A percentile compares a stretch with the other conserved stretches of the same genome.
These are phyloP conservation scores for Hydroisotoma schaefferi DNA, from an alignment of 2,888 invertebrate genomes.

Conservation along the genomic window DNA sequence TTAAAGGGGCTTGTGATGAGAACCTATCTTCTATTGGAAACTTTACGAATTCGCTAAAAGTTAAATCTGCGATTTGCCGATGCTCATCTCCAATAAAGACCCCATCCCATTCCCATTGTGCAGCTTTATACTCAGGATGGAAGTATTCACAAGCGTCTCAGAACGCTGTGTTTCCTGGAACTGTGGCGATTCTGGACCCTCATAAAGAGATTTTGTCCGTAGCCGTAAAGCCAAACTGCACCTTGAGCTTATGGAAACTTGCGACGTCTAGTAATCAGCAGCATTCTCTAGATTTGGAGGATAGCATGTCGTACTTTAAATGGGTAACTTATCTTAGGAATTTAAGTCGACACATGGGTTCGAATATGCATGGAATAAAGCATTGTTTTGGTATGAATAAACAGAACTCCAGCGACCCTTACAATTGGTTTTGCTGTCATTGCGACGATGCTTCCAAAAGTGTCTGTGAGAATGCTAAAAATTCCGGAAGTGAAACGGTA, in stretches of 20 bases:
- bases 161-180: slow-evolving; percentile 20
- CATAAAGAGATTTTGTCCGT: neutral
- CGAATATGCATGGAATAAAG: neutral
- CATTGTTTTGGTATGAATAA: neutral
- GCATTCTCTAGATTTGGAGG: slow-evolving; percentile 8
- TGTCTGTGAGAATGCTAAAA: slow-evolving; percentile 23
- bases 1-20: slow-evolving; percentile 5
- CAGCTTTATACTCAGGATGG: slow-evolving; percentile 20
- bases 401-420: neutral
- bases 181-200: neutral
- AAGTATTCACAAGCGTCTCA: slow-evolving; percentile 15
- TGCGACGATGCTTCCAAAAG: slow-evolving; percentile 26
- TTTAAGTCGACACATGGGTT: neutral
- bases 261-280: neutral
- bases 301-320: slow-evolving; percentile 3
- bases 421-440: slow-evolving; percentile 30
- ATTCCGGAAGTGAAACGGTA: neutral
- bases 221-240: neutral
- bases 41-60: neutral
- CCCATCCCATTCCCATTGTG: slow-evolving; percentile 8
- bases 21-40: neutral
- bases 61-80: slow-evolving; percentile 24
- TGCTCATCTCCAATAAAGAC: slow-evolving; percentile 3
- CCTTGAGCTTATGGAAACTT: neutral
- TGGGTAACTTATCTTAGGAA: neutral